A percentile compares a stretch with the other conserved stretches of the same genome.
Evolutionary conservation across 2,888 invertebrate genomes (phyloP).

Genomic region (Cephus spinipes): DNA sequence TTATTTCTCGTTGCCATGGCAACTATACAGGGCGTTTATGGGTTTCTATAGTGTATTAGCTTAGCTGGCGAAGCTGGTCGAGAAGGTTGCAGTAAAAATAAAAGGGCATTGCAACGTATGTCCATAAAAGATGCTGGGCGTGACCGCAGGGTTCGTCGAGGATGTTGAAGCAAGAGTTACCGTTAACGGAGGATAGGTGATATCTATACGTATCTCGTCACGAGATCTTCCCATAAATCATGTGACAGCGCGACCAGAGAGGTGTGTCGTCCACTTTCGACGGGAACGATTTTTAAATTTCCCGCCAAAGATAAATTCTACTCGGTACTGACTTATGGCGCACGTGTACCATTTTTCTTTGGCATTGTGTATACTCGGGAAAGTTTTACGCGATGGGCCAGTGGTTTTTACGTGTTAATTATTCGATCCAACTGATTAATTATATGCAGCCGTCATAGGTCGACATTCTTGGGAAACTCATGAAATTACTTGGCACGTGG

Average conservation of each 20-base stretch:
- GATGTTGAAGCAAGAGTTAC: background rate
- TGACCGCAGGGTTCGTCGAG: background rate
- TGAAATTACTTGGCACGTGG: no score
- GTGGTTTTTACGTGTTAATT: background rate
- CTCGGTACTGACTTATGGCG: no score
- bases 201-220: constrained; percentile 1
- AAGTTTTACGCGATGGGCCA: background rate
- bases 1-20: no score
- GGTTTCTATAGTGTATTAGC: no score
- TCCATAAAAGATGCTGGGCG: constrained; percentile 8
- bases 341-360: no score
- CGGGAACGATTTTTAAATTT: no score
- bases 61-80: no score
- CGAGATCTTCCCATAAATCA: constrained; percentile 1
- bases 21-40: no score
- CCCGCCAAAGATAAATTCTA: no score
- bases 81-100: background rate
- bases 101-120: background rate
- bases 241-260: background rate
- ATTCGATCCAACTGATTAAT: background rate
- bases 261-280: background rate
- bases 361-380: background rate
- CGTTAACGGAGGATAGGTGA: background rate
- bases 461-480: no score
- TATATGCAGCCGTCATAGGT: no score